Percentiles rank a stretch among this genome's conserved stretches.
Evolutionary conservation across 2,113 vertebrate species (phyloP).

Genomic region (Eudyptes chrysolophus): DNA sequence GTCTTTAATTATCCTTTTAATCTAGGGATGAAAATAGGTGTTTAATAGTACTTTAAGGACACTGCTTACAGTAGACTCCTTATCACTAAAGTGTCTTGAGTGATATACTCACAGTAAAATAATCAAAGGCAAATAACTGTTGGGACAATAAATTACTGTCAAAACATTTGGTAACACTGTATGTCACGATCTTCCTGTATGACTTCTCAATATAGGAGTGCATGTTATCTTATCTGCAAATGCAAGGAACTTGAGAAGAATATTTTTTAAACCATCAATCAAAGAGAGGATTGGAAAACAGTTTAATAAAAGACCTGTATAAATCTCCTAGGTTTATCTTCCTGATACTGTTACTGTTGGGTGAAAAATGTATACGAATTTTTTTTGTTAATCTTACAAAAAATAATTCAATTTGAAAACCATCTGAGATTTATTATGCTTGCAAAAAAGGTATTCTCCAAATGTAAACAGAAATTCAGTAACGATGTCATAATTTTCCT

Average conservation of each 20-base stretch:
- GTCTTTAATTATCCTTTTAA: not conserved
- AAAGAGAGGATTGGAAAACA: not conserved
- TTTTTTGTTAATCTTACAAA: not conserved
- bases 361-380: not conserved
- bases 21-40: not conserved
- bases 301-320: not conserved
- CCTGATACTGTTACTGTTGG: not conserved
- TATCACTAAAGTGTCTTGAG: not conserved
- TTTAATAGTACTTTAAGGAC: not conserved
- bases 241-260: not conserved
- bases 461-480: not conserved
- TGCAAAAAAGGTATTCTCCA: not conserved
- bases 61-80: not conserved
- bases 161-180: not conserved
- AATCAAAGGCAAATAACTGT: not conserved
- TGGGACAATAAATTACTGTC: not conserved
- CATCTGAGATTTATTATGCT: not conserved
- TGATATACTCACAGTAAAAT: not conserved
- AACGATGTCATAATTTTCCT: not conserved
- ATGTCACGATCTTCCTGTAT: not conserved
- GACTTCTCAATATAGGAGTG: not conserved
- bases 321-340: not conserved
- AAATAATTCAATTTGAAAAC: not conserved
- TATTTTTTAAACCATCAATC: not conserved
- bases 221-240: not conserved